Base-by-base conservation (phyloP, 2,888 invertebrate species). In the Deilephila porcellus region DNA sequence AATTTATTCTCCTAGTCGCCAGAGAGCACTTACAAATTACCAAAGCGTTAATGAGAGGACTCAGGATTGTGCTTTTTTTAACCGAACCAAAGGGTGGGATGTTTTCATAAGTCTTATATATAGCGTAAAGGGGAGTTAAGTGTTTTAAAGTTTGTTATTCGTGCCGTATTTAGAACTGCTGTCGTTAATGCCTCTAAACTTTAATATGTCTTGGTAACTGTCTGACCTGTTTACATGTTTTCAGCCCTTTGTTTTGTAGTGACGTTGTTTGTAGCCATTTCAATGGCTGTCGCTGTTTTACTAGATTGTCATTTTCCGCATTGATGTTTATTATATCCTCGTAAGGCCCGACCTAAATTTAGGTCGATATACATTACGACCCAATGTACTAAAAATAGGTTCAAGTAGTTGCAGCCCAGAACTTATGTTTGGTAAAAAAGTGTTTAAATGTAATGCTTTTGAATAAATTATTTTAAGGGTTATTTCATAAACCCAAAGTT, bases 61-160 rank as follows among this genome's bases (percentile, higher is more conserved):
- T 56, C 73, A 73, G 74, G 75, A 79, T 81, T 82, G 80, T 82
- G 76, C 77, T 83, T 84, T 85, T 85, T 83, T 80, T 81, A 83
- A 82, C 77, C 78, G 45, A 71, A 74, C 70, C 74, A 83, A 86
- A 86, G 87, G 88, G 86, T 85, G 80, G 81, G 76, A 86, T 91
- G 90, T 91, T 91, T 90, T 90, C 85, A 80, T 87, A 85, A 84
- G 81, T 85, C 87, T 88, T 88, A 91, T 88, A 90, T 89, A 86
- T 90, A 90, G 84, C 84, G 60, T 78, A 80, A 84, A 83, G 84
- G 87, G 87, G 85, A 85, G 85, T 78, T 82, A 85, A 89, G 86
- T 90, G 90, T 88, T 90, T 88, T 85, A 78, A 80, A 76, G 82
- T 81, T 83, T 87, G 86, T 87, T 86, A 82, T 80, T 77, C 59